Conservation (phyloP, 2,797 vertebrate genomes). For the Neosalanx taihuensis region DNA sequence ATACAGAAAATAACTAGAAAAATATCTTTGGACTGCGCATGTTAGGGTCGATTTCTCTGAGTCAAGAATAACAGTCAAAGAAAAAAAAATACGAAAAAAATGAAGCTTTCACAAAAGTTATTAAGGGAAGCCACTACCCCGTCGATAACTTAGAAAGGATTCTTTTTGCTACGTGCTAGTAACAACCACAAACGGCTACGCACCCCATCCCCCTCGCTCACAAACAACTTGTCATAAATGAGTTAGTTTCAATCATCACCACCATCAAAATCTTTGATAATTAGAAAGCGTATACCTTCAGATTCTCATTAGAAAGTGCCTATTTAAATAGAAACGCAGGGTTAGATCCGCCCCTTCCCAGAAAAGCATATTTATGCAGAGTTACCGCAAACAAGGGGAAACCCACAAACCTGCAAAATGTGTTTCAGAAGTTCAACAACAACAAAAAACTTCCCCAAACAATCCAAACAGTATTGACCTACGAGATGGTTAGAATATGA, state of each 20-base stretch:
- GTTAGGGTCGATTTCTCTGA: slow-evolving; percentile 71
- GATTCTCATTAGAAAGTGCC: slow-evolving; percentile 65
- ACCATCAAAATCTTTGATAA: slow-evolving; percentile 26
- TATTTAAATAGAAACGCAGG: slow-evolving; percentile 56
- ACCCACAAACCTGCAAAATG: slow-evolving; percentile 47
- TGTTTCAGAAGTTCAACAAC: slow-evolving; percentile 39
- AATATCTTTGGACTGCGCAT: slow-evolving; percentile 82
- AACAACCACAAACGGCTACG: background rate
- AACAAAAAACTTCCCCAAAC: slow-evolving; percentile 37
- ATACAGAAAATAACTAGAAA: slow-evolving; percentile 70
- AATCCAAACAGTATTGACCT: slow-evolving; percentile 67
- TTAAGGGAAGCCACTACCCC: background rate
- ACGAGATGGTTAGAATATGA: slow-evolving; percentile 80
- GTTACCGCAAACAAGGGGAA: slow-evolving; percentile 45
- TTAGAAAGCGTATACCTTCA: slow-evolving; percentile 42
- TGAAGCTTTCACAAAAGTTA: slow-evolving; percentile 14
- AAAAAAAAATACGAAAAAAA: slow-evolving; percentile 34
- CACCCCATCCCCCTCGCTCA: background rate
- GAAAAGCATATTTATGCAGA: slow-evolving; percentile 51
- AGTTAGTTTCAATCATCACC: background rate
- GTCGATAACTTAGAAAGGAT: slow-evolving; percentile 27
- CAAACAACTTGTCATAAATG: slow-evolving; percentile 3
- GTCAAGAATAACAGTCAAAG: slow-evolving; percentile 56
- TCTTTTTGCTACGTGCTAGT: background rate
- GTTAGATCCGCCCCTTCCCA: slow-evolving; percentile 28